phyloP scores from a whole-genome alignment of 2,888 invertebrate species.

The Pachymerium ferrugineum region DNA sequence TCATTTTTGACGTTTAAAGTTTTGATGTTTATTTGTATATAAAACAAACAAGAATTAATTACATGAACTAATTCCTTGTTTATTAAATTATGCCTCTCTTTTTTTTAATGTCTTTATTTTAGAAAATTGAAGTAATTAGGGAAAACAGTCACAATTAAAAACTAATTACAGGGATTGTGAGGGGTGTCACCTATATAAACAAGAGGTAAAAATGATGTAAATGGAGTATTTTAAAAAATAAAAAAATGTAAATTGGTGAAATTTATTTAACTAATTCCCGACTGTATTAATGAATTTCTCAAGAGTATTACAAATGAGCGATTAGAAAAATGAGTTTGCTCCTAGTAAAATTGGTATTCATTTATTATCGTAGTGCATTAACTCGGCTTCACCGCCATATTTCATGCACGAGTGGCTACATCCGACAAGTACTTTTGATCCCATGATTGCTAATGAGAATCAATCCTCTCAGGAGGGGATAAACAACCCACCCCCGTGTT shows the following conservation, averaged over 20 bases:
- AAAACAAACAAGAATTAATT: neutral
- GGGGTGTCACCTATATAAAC: neutral
- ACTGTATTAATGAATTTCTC: neutral
- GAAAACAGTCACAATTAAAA: neutral
- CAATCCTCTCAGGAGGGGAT: constrained; percentile 9
- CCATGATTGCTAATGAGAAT: constrained; percentile 13
- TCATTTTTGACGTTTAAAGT: neutral
- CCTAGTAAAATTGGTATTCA: neutral
- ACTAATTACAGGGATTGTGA: neutral
- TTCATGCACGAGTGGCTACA: constrained; percentile 1
- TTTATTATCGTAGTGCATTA: constrained; percentile 4
- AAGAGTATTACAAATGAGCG: neutral
- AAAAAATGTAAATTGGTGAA: neutral
- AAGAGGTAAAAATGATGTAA: neutral
- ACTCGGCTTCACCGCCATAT: constrained; percentile 4
- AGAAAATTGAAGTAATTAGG: neutral
- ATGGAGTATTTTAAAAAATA: neutral
- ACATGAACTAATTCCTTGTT: neutral
- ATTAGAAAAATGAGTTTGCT: constrained; percentile 9
- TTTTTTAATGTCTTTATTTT: neutral
- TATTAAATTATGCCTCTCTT: neutral
- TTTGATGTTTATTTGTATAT: neutral
- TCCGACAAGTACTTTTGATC: constrained; percentile 13
- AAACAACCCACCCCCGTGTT: neutral
- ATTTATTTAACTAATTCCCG: neutral